Evolutionary conservation across 2,797 vertebrate genomes (phyloP), one percentile per base, ranked within the genome.

Genomic region (Luscinia luscinia): DNA sequence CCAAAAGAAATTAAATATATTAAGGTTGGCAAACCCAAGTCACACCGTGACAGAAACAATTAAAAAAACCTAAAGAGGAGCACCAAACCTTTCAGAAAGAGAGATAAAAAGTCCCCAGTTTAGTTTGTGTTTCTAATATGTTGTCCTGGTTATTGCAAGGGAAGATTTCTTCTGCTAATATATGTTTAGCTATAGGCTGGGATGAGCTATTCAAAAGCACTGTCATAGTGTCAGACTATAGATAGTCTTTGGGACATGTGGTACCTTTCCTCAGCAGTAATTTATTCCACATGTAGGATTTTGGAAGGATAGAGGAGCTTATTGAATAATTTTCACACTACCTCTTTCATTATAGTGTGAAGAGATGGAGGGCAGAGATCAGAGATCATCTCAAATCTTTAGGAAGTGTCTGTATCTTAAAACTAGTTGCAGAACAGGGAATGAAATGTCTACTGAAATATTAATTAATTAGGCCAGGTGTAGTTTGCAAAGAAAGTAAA

Each of bases 291-390:
- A 24, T 69, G 51, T 88, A 77, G 55, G 59, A 83, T 88, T 91
- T 94, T 62, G 59, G 72, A 85, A 78, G 34, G 62, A 38, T 72
- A 58, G 15, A 69, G 58, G 28, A 89, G 15, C 46, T 91, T 90
- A 59, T 12, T n/a, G 55, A 80, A 55, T 72, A 68, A 87, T 91
- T 95, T 87, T 73, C 76, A 66, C 38, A 41, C 40, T 36, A 84
- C 36, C 40, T 69, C 40, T 93, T 93, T 87, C 84, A 82, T 79
- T 93, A 82, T 4, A 66, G 23, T 26, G 28, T 41, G 63, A 77
- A 73, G 67, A 92, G 43, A 67, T 34, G 45, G 67, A 95, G 89
- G 68, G 72, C 78, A 95, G 84, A 89, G 84, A 83, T 94, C 84
- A 95, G 87, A 89, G 89, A 83, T 93, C 81, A 83, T 46, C 79